phyloP scores from a whole-genome alignment of 2,113 vertebrate species.

The Maylandia zebra region DNA sequence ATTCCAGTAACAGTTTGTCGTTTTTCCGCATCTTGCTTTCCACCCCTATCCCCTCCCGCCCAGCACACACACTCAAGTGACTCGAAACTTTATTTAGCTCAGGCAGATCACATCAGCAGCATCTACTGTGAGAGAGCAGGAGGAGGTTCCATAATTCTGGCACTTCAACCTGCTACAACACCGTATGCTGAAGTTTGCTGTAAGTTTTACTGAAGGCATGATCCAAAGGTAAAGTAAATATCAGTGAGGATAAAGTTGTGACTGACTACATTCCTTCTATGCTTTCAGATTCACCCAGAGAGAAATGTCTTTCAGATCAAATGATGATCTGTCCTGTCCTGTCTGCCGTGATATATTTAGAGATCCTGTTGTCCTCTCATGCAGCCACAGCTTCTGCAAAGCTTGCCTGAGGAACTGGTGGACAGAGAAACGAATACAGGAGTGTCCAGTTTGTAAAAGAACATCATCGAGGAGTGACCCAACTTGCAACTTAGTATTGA shows the following conservation, averaged over 20 bases:
- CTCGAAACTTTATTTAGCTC: background rate
- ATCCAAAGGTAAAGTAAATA: background rate
- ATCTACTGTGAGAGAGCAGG: background rate
- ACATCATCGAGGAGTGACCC: background rate
- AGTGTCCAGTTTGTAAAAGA: background rate
- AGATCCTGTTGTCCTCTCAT: background rate
- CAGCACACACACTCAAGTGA: background rate
- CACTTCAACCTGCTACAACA: background rate
- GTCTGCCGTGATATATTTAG: background rate
- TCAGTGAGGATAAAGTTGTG: background rate
- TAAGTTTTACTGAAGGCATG: background rate
- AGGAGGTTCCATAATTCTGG: background rate
- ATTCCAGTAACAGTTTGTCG: fast-evolving
- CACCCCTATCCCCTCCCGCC: background rate
- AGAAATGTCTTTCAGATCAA: background rate
- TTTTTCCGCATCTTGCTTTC: background rate
- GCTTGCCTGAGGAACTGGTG: background rate
- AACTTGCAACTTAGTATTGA: background rate
- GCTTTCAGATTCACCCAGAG: background rate
- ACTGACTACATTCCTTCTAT: background rate
- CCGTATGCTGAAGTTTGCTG: background rate
- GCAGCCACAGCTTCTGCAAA: background rate
- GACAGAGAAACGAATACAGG: background rate
- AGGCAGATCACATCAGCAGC: background rate
- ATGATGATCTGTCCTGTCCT: background rate